Evolutionary conservation across 2,888 invertebrate species (phyloP).

Genomic region (Pachliopta kotzebuea): DNA sequence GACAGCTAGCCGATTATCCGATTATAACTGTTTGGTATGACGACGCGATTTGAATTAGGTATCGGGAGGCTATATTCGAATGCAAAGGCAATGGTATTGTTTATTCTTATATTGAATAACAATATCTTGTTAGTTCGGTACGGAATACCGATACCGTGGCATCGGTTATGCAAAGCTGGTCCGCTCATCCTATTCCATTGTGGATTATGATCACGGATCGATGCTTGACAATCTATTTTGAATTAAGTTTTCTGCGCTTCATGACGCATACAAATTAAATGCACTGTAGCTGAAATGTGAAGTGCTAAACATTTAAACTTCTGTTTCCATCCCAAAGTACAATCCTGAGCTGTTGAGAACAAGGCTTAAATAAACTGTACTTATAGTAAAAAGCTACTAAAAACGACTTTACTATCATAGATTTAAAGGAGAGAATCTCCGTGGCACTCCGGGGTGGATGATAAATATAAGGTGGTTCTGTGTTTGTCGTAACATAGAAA

Average conservation of each 20-base stretch:
- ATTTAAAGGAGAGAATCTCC: no score
- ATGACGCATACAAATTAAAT: constrained; percentile 28
- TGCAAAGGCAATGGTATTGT: constrained; percentile 56
- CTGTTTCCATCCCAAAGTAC: no score
- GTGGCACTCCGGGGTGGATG: no score
- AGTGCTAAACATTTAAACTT: background rate
- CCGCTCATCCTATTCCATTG: constrained; percentile 28
- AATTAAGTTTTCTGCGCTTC: constrained; percentile 29
- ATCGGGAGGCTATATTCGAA: constrained; percentile 52
- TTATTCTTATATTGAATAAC: constrained; percentile 61
- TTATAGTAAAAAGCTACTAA: no score
- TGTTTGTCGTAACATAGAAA: no score
- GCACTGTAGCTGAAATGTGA: background rate
- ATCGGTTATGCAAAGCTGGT: constrained; percentile 38
- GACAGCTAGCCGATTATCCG: constrained; percentile 46
- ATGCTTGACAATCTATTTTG: constrained; percentile 35
- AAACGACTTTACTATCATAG: no score
- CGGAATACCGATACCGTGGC: constrained; percentile 52
- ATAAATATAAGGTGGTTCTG: no score
- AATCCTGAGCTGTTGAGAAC: no score
- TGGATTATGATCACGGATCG: constrained; percentile 33
- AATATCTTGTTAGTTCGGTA: constrained; percentile 44
- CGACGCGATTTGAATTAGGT: constrained; percentile 57
- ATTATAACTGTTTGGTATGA: constrained; percentile 44
- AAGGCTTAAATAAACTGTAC: no score